Evolutionary conservation across 30 jellyfish, hydroid and myxozoan species (phyloP).

Genomic region (Chrysaora quinquecirrha): DNA sequence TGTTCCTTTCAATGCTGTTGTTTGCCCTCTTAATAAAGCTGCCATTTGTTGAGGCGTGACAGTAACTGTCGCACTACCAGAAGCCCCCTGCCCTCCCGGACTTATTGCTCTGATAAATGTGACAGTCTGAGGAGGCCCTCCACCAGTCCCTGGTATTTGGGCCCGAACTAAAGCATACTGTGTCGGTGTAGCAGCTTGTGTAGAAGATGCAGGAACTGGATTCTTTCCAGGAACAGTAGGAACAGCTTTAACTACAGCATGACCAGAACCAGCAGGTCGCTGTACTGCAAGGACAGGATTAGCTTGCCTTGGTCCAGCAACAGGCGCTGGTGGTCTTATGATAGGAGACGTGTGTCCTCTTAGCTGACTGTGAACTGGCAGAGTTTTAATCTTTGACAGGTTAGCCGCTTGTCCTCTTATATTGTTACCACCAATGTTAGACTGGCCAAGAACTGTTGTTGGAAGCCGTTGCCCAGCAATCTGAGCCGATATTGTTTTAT

Average conservation of each 20-base stretch:
- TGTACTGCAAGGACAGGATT: slow-evolving; percentile 42
- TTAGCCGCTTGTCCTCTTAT: slow-evolving; percentile 46
- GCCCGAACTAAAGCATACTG: slow-evolving; percentile 99
- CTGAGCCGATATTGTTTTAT: slow-evolving; percentile 33
- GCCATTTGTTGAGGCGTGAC: slow-evolving; percentile 99
- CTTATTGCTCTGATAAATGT: slow-evolving; percentile 96
- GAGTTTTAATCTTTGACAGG: slow-evolving; percentile 40
- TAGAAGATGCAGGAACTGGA: slow-evolving; percentile 37
- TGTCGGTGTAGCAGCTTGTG: slow-evolving; percentile 88
- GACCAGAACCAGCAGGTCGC: slow-evolving; percentile 36
- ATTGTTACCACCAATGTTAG: slow-evolving; percentile 58
- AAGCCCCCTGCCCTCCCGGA: slow-evolving; percentile 82
- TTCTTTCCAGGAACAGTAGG: slow-evolving; percentile 56
- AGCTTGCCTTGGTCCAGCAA: slow-evolving; percentile 51
- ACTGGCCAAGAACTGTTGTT: slow-evolving; percentile 73
- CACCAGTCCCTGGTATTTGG: slow-evolving; percentile 95
- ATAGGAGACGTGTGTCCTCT: slow-evolving; percentile 66
- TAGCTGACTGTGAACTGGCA: slow-evolving; percentile 77
- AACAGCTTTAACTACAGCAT: slow-evolving; percentile 36
- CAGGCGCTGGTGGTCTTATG: slow-evolving; percentile 65
- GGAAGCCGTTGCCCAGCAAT: slow-evolving; percentile 40
- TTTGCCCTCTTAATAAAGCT: slow-evolving; percentile 86
- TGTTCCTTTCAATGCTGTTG: slow-evolving; percentile 73
- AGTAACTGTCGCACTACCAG: slow-evolving; percentile 97
- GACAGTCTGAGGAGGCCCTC: slow-evolving; percentile 98